Base-by-base conservation (phyloP, 2,113 vertebrate species). In the Desmodus rotundus region DNA sequence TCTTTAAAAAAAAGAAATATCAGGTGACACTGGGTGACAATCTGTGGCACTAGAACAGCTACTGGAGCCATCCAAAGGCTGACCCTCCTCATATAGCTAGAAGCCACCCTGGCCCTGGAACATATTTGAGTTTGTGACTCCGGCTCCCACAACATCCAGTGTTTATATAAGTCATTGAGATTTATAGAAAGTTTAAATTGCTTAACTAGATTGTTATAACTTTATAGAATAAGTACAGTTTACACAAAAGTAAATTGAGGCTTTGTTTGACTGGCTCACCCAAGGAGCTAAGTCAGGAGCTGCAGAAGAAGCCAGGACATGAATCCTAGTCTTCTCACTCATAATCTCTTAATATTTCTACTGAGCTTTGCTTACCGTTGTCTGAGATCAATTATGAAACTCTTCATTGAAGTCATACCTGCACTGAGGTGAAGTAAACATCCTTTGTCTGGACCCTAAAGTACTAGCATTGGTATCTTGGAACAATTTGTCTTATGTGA, bases 401-500 rank as follows among this genome's bases (percentile, higher is more conserved):
- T 56, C 38, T 45, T 36, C 28, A 54, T 15, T 52, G 19, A n/a
- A 61, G n/a, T 67, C 47, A 72, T 22, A 20, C n/a, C 17, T 52
- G 36, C 3, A 50, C 33, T 56, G 36, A 58, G 7, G 50, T 78
- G 26, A 90, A 76, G 19, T 58, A 86, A 72, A 67, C 24, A 76
- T n/a, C 33, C 24, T 80, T 56, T 77, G n/a, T 41, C 74, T 92
- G 43, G 11, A 91, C 11, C 3, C 33, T 56, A 63, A 68, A 72
- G 4, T 45, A 47, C 19, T 63, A 80, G 24, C 38, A 12, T 43
- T 82, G 80, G 31, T 13, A 50, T 73, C 61, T 73, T 74, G 73
- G 43, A 61, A 58, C 26, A 2, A 81, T 94, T 65, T 63, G 43
- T 70, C 85, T 86, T 84, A 74, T 58, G 33, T 96, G 47, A 89